Evolutionary conservation across 35 echinoderm and acorn worm species (phyloP).

Genomic region (Lytechinus variegatus): DNA sequence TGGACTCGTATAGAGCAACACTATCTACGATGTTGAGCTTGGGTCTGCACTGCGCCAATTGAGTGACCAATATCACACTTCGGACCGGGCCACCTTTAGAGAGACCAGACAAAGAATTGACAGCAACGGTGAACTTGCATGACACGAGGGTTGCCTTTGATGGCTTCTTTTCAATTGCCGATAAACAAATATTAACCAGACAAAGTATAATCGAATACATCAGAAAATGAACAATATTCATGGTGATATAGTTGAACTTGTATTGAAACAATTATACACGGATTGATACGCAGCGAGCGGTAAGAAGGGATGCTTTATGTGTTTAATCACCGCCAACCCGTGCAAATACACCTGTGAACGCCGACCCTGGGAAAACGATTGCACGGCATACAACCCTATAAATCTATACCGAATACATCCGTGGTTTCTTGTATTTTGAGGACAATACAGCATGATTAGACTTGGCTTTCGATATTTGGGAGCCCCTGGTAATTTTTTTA

Average conservation of each 20-base stretch:
- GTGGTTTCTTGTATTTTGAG: not conserved
- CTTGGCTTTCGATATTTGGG: not conserved
- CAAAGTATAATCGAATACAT: not conserved
- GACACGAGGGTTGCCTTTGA: not conserved
- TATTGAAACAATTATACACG: conserved; percentile 14
- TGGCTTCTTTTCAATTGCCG: not conserved
- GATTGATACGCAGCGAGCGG: not conserved
- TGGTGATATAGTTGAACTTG: not conserved
- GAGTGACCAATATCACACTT: conserved; percentile 11
- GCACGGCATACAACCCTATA: no score
- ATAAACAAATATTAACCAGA: not conserved
- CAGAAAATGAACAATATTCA: not conserved
- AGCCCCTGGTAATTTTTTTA: not conserved
- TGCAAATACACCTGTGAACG: not conserved
- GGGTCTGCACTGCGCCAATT: not conserved
- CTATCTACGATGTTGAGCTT: not conserved
- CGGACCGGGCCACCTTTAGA: not conserved
- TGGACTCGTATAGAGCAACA: not conserved
- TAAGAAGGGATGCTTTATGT: not conserved
- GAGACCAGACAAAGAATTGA: not conserved
- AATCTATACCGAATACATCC: no score
- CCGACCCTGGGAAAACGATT: not conserved
- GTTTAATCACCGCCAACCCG: not conserved
- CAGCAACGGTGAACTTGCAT: not conserved
- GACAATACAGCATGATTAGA: not conserved